Conservation (phyloP, 2,113 vertebrate genomes). For the Aegotheles bennettii region DNA sequence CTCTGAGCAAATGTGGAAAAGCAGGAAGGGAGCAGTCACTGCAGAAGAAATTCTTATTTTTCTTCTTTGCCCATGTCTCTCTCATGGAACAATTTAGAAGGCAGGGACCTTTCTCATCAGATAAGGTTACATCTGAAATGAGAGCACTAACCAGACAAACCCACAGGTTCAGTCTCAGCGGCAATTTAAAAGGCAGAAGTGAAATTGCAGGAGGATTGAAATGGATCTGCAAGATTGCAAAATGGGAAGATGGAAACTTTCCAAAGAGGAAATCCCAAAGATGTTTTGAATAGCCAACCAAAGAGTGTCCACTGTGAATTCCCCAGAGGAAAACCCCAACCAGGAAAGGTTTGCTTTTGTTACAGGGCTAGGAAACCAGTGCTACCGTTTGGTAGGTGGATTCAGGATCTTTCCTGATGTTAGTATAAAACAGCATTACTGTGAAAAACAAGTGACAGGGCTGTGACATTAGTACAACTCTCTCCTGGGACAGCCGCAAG, state of each 20-base stretch:
- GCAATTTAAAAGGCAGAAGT: background rate
- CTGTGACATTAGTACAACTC: background rate
- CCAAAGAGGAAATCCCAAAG: constrained; percentile 39
- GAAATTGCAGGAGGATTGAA: background rate
- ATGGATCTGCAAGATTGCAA: background rate
- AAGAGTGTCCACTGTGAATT: background rate
- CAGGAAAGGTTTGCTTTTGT: background rate
- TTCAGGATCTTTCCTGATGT: background rate
- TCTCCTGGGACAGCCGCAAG: background rate
- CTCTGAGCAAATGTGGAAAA: constrained; percentile 24
- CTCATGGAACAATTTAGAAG: background rate
- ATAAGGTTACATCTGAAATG: constrained; percentile 21
- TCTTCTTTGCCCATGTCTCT: background rate
- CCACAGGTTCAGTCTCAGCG: background rate
- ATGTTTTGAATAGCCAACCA: background rate
- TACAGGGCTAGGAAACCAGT: background rate
- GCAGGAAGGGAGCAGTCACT: background rate
- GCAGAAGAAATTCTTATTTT: background rate
- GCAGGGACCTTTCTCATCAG: constrained; percentile 10
- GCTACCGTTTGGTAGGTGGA: background rate
- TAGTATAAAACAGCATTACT: background rate
- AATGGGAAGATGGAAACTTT: constrained; percentile 14
- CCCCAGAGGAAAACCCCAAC: background rate
- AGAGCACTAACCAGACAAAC: background rate
- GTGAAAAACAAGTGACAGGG: background rate